Conservation (phyloP, 2,113 vertebrate species). For the Channa argus region DNA sequence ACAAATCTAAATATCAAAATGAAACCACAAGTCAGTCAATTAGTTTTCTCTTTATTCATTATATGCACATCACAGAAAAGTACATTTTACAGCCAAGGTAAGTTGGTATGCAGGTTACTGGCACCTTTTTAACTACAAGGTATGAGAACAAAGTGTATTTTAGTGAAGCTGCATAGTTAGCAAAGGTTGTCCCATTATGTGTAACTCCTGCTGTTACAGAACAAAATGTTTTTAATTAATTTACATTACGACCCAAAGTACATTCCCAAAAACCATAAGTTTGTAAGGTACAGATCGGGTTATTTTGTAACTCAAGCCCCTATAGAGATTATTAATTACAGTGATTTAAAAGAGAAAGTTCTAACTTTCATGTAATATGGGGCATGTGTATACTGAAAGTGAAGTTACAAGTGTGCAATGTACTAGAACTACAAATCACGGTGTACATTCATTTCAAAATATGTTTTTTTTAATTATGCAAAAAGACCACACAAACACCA, state of each 20-base stretch:
- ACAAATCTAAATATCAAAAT: neutral
- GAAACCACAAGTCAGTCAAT: neutral
- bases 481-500: neutral
- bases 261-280: conserved; percentile 8
- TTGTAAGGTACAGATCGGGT: conserved; percentile 19
- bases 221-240: neutral
- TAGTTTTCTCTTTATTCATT: conserved; percentile 27
- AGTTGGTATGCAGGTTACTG: conserved; percentile 15
- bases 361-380: neutral
- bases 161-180: conserved; percentile 50
- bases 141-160: conserved; percentile 5
- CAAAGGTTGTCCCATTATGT: conserved; percentile 11
- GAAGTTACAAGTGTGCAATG: conserved; percentile 40
- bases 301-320: neutral
- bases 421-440: neutral
- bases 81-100: conserved; percentile 49
- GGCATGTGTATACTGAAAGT: conserved; percentile 11
- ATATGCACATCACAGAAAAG: conserved; percentile 64
- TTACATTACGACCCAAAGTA: conserved; percentile 1
- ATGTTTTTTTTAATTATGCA: neutral
- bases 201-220: conserved; percentile 5
- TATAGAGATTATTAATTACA: neutral
- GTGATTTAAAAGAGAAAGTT: neutral
- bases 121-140: conserved; percentile 1
- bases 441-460: conserved; percentile 2